A percentile compares a stretch with the other conserved stretches of the same genome.
Conservation (phyloP, 1,140 invertebrate genomes). For the Macrotrachela quadricornifera region DNA sequence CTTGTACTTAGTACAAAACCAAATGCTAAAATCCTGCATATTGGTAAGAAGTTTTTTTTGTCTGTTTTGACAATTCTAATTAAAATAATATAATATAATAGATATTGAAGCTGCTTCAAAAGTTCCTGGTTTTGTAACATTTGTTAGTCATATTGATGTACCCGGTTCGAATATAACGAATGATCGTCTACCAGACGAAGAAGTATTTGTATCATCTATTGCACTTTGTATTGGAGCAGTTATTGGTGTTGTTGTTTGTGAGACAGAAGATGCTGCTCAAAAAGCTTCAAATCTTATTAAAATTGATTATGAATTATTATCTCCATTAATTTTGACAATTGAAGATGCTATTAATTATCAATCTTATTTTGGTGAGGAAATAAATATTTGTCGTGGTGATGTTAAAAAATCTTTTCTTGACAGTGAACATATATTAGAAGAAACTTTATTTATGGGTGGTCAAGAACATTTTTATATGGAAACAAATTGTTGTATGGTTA, state of each 20-base stretch:
- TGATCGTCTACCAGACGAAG: background rate
- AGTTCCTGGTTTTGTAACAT: constrained; percentile 17
- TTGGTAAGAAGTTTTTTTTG: constrained; percentile 33
- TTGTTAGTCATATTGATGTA: constrained; percentile 22
- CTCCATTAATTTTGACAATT: constrained; percentile 37
- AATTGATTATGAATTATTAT: constrained; percentile 35
- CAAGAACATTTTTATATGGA: constrained; percentile 94
- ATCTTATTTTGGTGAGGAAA: constrained; percentile 16
- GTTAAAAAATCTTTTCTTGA: no score
- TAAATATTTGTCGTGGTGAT: no score
- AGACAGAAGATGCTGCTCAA: constrained; percentile 36
- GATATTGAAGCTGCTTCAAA: constrained; percentile 9
- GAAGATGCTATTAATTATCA: constrained; percentile 35
- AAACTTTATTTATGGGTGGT: constrained; percentile 55
- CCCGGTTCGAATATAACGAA: constrained; percentile 15
- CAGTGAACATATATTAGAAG: constrained; percentile 38
- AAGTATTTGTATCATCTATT: background rate
- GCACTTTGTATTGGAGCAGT: constrained; percentile 40
- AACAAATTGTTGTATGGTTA: constrained; percentile 43
- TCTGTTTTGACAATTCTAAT: no score
- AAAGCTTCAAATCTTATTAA: constrained; percentile 41
- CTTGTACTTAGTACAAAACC: constrained; percentile 52
- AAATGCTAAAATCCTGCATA: constrained; percentile 47
- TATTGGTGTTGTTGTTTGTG: constrained; percentile 45
- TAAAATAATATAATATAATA: constrained; percentile 3